Percentiles rank a stretch among this genome's conserved stretches.
phyloP scores from a whole-genome alignment of 2,888 invertebrate species.

The Lutraria lutraria region DNA sequence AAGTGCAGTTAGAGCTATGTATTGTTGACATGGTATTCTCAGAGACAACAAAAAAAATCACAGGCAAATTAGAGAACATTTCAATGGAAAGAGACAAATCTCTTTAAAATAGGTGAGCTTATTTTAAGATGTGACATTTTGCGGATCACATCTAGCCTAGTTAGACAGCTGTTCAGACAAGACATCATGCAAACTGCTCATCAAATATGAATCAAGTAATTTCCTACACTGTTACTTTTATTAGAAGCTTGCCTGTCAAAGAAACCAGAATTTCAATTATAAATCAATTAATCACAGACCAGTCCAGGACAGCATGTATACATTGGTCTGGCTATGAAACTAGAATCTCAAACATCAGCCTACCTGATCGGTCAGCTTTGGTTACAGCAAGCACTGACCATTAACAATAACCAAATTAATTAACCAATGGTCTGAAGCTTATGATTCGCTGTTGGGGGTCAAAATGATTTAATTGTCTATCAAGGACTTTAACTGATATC shows the following conservation, averaged over 20 bases:
- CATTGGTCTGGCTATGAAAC: neutral
- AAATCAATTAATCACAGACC: neutral
- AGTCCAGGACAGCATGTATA: neutral
- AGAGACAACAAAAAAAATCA: no score
- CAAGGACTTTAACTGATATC: neutral
- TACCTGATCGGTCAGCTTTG: neutral
- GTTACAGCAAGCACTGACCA: neutral
- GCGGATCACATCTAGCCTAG: neutral
- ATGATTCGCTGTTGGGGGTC: neutral
- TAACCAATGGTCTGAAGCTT: neutral
- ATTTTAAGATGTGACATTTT: neutral
- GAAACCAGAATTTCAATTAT: neutral
- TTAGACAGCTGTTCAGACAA: neutral
- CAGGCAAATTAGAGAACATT: no score
- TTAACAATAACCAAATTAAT: neutral
- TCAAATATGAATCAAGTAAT: slow-evolving; percentile 15
- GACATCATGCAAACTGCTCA: slow-evolving; percentile 8
- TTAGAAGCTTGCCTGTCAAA: slow-evolving; percentile 4
- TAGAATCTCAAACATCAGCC: neutral
- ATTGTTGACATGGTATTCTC: no score
- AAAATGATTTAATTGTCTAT: neutral
- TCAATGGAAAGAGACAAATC: neutral
- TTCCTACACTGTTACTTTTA: slow-evolving; percentile 3
- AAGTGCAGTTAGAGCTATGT: no score
- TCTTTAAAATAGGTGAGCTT: neutral